These are phyloP conservation scores for Sebastes elongatus DNA, from an alignment of 2,797 vertebrate species.

Conservation along the genomic window DNA sequence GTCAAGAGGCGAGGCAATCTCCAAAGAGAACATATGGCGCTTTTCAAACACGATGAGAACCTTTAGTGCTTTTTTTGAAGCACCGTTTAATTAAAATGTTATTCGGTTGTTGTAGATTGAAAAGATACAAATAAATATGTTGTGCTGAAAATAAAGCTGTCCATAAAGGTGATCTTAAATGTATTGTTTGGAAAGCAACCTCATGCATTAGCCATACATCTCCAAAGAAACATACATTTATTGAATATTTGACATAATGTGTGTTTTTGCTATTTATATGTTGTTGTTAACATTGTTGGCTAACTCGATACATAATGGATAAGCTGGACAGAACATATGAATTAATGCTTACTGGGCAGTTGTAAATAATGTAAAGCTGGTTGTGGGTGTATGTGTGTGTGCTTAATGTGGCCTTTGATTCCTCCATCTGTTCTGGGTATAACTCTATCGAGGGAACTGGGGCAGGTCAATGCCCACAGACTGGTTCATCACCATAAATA, in stretches of 20 bases:
- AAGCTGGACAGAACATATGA: conserved; percentile 24
- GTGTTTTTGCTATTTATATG: not conserved
- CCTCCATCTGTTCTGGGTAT: conserved; percentile 64
- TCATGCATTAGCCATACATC: not conserved
- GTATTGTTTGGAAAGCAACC: not conserved
- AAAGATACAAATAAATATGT: not conserved
- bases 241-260: not conserved
- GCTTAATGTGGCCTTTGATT: conserved; percentile 49
- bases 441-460: conserved; percentile 43
- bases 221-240: not conserved
- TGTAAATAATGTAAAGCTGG: conserved; percentile 65
- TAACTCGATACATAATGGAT: conserved; percentile 47
- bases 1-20: not conserved
- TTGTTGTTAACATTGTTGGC: conserved; percentile 12
- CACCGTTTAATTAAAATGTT: not conserved
- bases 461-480: conserved; percentile 36
- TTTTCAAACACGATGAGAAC: not conserved
- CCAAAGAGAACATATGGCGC: not conserved
- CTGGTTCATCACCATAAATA: conserved; percentile 37
- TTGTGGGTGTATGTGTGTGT: conserved; percentile 15
- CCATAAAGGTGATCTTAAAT: not conserved
- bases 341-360: conserved; percentile 49
- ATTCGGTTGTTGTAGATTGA: not conserved
- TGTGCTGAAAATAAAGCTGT: not conserved
- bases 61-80: not conserved